These are phyloP conservation scores for Andrena minutula DNA, from an alignment of 2,888 invertebrate species.

Conservation along the genomic window DNA sequence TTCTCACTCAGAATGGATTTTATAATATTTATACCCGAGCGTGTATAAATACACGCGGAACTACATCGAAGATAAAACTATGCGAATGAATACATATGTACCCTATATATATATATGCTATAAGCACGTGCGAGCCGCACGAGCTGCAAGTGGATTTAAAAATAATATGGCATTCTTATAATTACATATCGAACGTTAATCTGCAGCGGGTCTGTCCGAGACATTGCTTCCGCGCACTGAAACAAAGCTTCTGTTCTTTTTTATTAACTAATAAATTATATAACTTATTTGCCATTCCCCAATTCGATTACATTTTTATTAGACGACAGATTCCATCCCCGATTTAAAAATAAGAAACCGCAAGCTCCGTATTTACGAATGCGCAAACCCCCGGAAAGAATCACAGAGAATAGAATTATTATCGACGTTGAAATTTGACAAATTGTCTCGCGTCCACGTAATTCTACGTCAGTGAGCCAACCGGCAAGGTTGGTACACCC, in stretches of 20 bases:
- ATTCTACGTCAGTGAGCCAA: neutral
- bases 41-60: neutral
- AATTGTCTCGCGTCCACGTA: neutral
- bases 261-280: neutral
- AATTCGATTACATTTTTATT: neutral
- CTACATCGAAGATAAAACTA: neutral
- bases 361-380: neutral
- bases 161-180: conserved; percentile 39
- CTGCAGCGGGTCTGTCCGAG: neutral
- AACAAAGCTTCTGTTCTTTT: neutral
- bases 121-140: neutral
- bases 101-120: too few relatives aligned
- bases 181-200: neutral
- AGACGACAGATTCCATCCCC: neutral
- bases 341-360: neutral
- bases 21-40: neutral
- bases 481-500: conserved; percentile 46
- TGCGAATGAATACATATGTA: neutral
- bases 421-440: conserved; percentile 23
- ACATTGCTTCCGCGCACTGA: neutral
- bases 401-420: too few relatives aligned
- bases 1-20: neutral
- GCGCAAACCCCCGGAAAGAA: neutral
- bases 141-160: conserved; percentile 20
- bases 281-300: neutral